Evolutionary conservation across 2,888 invertebrate genomes (phyloP).

Genomic region (Lysandra bellargus): DNA sequence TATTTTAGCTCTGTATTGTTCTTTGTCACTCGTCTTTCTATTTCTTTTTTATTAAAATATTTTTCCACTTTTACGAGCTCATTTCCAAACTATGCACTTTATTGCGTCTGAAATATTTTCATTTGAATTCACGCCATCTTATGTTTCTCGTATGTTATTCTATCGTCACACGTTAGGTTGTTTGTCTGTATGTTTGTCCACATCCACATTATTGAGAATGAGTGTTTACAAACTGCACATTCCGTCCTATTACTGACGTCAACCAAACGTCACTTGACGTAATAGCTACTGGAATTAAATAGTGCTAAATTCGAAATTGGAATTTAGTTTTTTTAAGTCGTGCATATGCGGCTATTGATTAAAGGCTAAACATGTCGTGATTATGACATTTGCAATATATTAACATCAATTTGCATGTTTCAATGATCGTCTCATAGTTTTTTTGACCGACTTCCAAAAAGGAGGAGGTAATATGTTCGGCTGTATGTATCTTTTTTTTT

Average conservation of each 20-base stretch:
- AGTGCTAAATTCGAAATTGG: not conserved
- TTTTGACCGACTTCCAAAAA: too few relatives aligned
- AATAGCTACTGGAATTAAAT: not conserved
- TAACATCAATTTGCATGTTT: not conserved
- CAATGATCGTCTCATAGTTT: not conserved
- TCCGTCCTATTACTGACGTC: not conserved
- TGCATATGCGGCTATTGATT: not conserved
- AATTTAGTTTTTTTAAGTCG: not conserved
- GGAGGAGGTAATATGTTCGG: too few relatives aligned
- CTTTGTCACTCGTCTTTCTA: too few relatives aligned
- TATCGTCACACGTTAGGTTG: conserved; percentile 31
- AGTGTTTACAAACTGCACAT: conserved; percentile 12
- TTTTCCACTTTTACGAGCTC: too few relatives aligned
- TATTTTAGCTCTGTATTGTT: too few relatives aligned
- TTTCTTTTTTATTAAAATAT: too few relatives aligned
- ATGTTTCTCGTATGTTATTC: conserved; percentile 44
- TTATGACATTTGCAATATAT: not conserved
- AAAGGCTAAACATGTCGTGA: not conserved
- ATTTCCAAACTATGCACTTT: too few relatives aligned
- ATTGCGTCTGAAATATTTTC: not conserved
- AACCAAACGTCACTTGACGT: conserved; percentile 17
- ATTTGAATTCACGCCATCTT: not conserved
- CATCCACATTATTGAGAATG: conserved; percentile 17
- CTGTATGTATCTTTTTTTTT: too few relatives aligned
- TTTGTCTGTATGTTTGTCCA: conserved; percentile 23